Evolutionary conservation across 2,113 vertebrate genomes (phyloP).

Genomic region (Campylorhamphus procurvoides): DNA sequence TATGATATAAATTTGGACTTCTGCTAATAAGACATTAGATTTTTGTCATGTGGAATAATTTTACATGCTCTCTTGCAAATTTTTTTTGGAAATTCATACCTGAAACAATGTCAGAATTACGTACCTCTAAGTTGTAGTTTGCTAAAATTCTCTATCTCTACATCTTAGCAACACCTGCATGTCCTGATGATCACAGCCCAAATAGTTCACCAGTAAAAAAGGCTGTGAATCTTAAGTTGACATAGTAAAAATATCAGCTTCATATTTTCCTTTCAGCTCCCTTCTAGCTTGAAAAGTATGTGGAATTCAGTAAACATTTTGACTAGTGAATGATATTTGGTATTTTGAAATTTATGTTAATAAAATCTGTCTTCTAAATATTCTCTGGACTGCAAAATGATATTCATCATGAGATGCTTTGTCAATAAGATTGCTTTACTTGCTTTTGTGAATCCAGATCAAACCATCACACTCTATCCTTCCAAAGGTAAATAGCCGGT

Average conservation of each 20-base stretch:
- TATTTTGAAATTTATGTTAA: neutral
- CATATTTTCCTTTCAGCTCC: neutral
- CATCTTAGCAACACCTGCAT: neutral
- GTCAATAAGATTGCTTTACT: neutral
- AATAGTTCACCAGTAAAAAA: neutral
- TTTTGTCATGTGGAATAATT: neutral
- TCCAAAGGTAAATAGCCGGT: constrained; percentile 45
- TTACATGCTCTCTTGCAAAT: neutral
- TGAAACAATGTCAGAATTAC: neutral
- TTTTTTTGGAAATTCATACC: neutral
- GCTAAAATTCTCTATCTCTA: neutral
- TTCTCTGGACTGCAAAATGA: neutral
- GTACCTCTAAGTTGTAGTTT: neutral
- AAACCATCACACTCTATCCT: neutral
- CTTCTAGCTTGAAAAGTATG: neutral
- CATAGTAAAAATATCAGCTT: neutral
- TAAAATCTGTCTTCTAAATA: neutral
- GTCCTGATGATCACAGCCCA: neutral
- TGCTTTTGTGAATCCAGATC: neutral
- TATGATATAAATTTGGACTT: neutral
- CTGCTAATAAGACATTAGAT: neutral
- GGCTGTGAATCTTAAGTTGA: neutral
- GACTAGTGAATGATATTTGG: neutral
- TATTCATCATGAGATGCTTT: neutral
- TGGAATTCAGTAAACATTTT: neutral